Evolutionary conservation across 2,113 vertebrate genomes (phyloP).

Genomic region (Pipa parva): DNA sequence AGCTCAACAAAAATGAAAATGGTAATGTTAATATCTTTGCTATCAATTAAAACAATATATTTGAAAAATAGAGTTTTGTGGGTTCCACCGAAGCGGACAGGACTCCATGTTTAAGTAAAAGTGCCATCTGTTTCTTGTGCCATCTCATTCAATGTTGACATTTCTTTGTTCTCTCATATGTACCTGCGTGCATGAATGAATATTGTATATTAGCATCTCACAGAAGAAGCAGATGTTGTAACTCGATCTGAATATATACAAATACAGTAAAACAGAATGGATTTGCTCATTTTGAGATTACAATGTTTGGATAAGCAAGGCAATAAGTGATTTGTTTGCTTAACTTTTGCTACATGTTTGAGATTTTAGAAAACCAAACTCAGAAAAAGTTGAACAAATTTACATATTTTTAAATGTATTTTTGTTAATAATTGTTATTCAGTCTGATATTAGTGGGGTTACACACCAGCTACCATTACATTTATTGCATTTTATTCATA

Average conservation of each 20-base stretch:
- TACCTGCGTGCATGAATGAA: constrained; percentile 14
- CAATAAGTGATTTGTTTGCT: background rate
- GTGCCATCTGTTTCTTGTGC: constrained; percentile 42
- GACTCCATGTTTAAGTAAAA: constrained; percentile 41
- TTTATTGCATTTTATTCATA: no score
- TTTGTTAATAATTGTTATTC: no score
- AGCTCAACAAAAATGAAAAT: constrained; percentile 17
- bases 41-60: constrained; percentile 17
- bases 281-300: constrained; percentile 36
- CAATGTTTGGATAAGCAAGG: constrained; percentile 8
- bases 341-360: no score
- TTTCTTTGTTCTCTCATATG: constrained; percentile 29
- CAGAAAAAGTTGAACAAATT: background rate
- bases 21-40: constrained; percentile 13
- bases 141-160: constrained; percentile 12
- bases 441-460: no score
- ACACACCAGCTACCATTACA: no score
- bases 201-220: constrained; percentile 36
- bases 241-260: constrained; percentile 22
- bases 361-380: no score
- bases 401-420: no score
- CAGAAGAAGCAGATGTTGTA: constrained; percentile 41
- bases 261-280: constrained; percentile 24
- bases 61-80: constrained; percentile 36
- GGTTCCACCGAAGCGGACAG: constrained; percentile 44